phyloP scores from a whole-genome alignment of 2,113 vertebrate genomes.

The Colinus virginianus region DNA sequence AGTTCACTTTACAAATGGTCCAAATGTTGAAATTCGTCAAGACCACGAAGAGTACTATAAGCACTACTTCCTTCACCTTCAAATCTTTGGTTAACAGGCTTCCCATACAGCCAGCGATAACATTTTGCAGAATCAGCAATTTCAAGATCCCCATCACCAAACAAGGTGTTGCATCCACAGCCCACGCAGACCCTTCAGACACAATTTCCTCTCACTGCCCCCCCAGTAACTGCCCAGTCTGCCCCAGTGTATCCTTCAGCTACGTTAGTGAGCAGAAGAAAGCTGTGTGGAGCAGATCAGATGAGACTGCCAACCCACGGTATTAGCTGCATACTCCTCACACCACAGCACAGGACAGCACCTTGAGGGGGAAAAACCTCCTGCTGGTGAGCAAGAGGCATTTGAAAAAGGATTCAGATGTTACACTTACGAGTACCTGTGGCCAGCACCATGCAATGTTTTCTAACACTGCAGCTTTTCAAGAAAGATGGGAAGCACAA shows the following conservation, averaged over 20 bases:
- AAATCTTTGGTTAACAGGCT: neutral
- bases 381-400: fast-evolving
- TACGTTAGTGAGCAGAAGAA: fast-evolving
- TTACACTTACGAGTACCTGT: neutral
- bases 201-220: no score
- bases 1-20: neutral
- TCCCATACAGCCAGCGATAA: fast-evolving
- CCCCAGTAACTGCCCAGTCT: neutral
- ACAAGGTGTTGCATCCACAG: fast-evolving
- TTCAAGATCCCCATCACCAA: neutral
- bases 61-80: neutral
- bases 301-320: fast-evolving
- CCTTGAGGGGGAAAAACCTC: fast-evolving
- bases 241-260: neutral
- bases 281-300: fast-evolving
- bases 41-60: neutral
- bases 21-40: neutral
- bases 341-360: fast-evolving
- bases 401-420: neutral
- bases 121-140: neutral
- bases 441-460: fast-evolving
- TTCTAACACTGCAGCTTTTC: neutral
- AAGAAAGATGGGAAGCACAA: neutral
- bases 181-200: fast-evolving
- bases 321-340: neutral